Base-by-base conservation (phyloP, 2,113 vertebrate genomes). In the Trematomus loennbergii region DNA sequence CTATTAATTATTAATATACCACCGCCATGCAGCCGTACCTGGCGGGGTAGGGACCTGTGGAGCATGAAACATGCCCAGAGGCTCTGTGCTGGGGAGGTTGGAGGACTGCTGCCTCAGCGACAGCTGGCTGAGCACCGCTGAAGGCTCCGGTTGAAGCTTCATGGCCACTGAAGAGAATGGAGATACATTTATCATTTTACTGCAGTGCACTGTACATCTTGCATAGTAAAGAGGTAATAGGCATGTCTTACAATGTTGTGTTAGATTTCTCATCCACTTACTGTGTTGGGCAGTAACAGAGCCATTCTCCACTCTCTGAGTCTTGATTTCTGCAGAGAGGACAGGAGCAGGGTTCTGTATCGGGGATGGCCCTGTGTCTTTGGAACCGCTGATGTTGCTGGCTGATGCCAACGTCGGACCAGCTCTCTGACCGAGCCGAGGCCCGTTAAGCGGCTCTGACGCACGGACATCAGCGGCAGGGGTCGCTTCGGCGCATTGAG, bases 131-230 rank as follows among this genome's bases (percentile, higher is more conserved):
- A 99, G 95, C 91, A 99, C 96, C 2, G 96, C 96, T 20, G 98
- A 99, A 13, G 98, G 98, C 65, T 99, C 97, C 57, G 98, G 98
- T 76, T 99, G 97, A 82, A 95, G 94, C 91, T 97, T 98, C 84
- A 97, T 96, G 83, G 98, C 98, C 96, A 94, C 95, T 95, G 70
- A 46, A 40, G 45, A 59, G 62, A 45, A 18, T 68, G 50, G 67
- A 57, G 5, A 40, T 53, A 59, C 36, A 76, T 17, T 18, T 9
- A 36, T 25, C n/a, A 33, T 60, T 0, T 16, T 6, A 52, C n/a
- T 57, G 3, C 11, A 49, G 12, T 40, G 12, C 18, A 22, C 3
- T 4, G 3, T 36, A 66, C 1, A 0, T 18, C 10, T 72, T 29
- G 29, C 29, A 29, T 29, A 29, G 29, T 29, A 29, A 29, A 29